Evolutionary conservation across 2,888 invertebrate species (phyloP), one percentile per base, ranked within the genome.

Genomic region (Stenurella melanura): DNA sequence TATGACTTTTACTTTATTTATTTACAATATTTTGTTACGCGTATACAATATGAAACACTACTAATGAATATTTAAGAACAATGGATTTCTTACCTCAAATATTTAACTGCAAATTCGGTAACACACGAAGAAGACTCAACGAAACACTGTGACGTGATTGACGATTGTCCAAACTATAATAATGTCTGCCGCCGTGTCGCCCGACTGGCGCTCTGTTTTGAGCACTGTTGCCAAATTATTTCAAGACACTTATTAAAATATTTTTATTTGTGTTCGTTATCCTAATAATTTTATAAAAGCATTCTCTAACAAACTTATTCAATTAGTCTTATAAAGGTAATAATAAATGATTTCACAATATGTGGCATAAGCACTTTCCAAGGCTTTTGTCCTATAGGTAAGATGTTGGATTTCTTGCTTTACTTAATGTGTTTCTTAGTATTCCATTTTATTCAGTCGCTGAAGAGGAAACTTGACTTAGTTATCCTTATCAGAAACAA

Each of bases 81-180:
- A 57, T 19, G 57, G 11, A 19, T 10, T 21, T 19, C 58, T 58
- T 58, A 58, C 58, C 58, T 58, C 21, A 58, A 50, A 58, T 21
- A 58, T 9, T 58, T 58, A 18, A 21, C 19, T 18, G 58, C 1
- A 54, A 58, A 58, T 19, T 58, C 58, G n/a, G 50, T n/a, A 50
- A 50, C 50, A 2, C n/a, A 15, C 12, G n/a, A 50, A 6, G 50
- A 50, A 50, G 1, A 63, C 34, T 34, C 30, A 61, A 10, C 4
- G 17, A 15, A 34, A 63, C 61, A 63, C 26, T 34, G 7, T 7
- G 6, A 34, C 30, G 6, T 7, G 9, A 26, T 26, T 9, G 30
- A n/a, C 30, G 30, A 34, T 34, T 34, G 30, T 34, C 5, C 30
- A 34, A 7, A 34, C 30, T 34, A 7, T 34, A 34, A 34, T 34